Evolutionary conservation across 2,888 invertebrate species (phyloP).

Genomic region (Nudaria mundana): DNA sequence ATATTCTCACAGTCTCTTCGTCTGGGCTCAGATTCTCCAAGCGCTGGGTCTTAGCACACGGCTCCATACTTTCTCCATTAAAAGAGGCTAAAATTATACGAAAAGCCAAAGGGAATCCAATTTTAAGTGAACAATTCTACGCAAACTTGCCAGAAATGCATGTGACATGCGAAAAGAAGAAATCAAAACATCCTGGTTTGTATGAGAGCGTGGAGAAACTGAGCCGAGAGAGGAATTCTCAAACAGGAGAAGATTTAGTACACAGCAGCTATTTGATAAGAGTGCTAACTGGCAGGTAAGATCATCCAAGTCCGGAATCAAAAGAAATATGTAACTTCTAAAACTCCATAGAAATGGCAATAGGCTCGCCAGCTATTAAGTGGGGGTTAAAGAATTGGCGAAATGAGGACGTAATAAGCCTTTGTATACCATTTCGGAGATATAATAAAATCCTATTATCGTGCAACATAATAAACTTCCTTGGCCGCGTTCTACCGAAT

Average conservation of each 20-base stretch:
- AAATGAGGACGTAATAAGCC: too few relatives aligned
- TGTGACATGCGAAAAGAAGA: conserved; percentile 64
- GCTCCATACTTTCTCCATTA: conserved; percentile 70
- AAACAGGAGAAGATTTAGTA: conserved; percentile 53
- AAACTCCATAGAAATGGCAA: not conserved
- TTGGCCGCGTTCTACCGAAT: too few relatives aligned
- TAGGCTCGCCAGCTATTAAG: too few relatives aligned
- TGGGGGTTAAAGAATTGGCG: too few relatives aligned
- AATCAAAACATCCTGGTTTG: conserved; percentile 37
- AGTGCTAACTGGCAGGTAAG: conserved; percentile 65
- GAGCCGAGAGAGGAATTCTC: conserved; percentile 53
- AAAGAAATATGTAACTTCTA: too few relatives aligned
- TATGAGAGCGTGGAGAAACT: conserved; percentile 60
- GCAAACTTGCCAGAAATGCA: conserved; percentile 68
- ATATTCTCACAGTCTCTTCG: conserved; percentile 71
- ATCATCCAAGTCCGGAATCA: too few relatives aligned
- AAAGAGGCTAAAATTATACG: conserved; percentile 64
- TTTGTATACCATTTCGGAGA: too few relatives aligned
- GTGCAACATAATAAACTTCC: too few relatives aligned
- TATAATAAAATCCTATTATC: too few relatives aligned
- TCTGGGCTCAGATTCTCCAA: conserved; percentile 77
- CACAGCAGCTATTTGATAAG: conserved; percentile 68
- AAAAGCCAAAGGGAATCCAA: conserved; percentile 60
- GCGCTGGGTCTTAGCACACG: conserved; percentile 79
- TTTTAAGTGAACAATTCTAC: conserved; percentile 68